Percentiles rank a stretch among this genome's conserved stretches.
phyloP scores from a whole-genome alignment of 2,113 vertebrate genomes.

The Pollachius pollachius region DNA sequence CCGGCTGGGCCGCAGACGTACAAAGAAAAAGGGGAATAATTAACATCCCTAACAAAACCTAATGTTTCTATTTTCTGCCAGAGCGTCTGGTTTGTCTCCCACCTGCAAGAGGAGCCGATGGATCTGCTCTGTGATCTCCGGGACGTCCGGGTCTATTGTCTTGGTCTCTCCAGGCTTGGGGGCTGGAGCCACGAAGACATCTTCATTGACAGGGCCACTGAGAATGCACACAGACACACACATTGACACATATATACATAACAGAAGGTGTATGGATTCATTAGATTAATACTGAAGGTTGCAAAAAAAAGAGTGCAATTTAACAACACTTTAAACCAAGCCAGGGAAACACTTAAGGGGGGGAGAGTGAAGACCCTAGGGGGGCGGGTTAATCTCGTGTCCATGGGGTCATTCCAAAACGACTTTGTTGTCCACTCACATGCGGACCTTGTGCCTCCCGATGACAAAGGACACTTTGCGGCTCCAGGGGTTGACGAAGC shows the following conservation, averaged over 20 bases:
- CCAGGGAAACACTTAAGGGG: too few species aligned
- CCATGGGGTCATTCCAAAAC: too few species aligned
- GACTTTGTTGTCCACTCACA: slow-evolving; percentile 75
- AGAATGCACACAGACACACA: slow-evolving; percentile 4
- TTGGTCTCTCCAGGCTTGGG: slow-evolving; percentile 70
- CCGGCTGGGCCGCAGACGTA: slow-evolving; percentile 72
- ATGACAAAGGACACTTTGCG: slow-evolving; percentile 93
- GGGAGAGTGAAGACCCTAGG: too few species aligned
- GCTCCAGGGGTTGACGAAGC: slow-evolving; percentile 96
- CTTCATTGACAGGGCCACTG: slow-evolving; percentile 94
- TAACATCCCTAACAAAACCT: too few species aligned
- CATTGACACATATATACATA: background rate
- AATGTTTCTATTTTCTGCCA: too few species aligned
- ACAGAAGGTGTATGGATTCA: too few species aligned
- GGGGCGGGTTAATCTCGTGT: too few species aligned
- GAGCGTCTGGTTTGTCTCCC: slow-evolving; percentile 8
- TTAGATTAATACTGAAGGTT: too few species aligned
- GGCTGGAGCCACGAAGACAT: slow-evolving; percentile 80
- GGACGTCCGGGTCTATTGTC: slow-evolving; percentile 76
- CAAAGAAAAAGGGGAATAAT: background rate
- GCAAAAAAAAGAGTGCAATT: too few species aligned
- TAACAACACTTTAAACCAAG: too few species aligned
- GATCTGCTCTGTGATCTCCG: slow-evolving; percentile 92
- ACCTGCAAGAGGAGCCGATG: slow-evolving; percentile 90
- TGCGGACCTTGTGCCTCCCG: slow-evolving; percentile 92